Percentiles rank a stretch among this genome's conserved stretches.
Conservation (phyloP, 1,140 invertebrate genomes). For the Mizuhopecten yessoensis region DNA sequence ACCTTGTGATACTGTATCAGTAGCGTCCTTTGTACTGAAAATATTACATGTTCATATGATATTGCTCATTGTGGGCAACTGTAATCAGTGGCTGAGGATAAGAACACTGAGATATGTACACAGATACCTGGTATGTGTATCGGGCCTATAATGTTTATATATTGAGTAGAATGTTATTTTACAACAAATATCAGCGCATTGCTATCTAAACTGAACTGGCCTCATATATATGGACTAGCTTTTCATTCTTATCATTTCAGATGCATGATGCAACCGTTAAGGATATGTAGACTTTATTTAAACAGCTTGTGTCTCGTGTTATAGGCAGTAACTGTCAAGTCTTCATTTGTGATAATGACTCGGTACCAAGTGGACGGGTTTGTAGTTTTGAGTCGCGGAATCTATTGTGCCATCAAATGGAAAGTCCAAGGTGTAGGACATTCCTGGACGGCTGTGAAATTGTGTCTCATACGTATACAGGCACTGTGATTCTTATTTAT, state of each 20-base stretch:
- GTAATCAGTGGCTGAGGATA: no score
- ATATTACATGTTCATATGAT: no score
- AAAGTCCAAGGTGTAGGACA: neutral
- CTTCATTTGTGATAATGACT: neutral
- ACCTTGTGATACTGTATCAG: neutral
- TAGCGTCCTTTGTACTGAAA: no score
- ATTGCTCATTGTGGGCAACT: no score
- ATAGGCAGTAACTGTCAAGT: neutral
- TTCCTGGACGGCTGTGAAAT: neutral
- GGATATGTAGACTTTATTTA: neutral
- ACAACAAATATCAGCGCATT: no score
- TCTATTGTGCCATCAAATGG: slow-evolving; percentile 33
- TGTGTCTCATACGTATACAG: neutral
- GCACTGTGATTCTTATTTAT: neutral
- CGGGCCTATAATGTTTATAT: no score
- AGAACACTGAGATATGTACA: no score
- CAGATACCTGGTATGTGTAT: no score
- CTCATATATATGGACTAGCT: neutral
- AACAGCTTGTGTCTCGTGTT: neutral
- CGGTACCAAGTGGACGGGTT: neutral
- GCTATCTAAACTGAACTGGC: neutral
- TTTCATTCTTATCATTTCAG: slow-evolving; percentile 30
- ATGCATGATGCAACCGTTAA: neutral
- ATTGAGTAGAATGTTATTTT: no score
- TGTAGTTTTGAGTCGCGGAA: neutral